Percentiles rank a stretch among this genome's conserved stretches.
These are phyloP conservation scores for Theonella swinhoei DNA, from an alignment of 37 sponge, comb jelly and placozoan genomes.

Conservation along the genomic window DNA sequence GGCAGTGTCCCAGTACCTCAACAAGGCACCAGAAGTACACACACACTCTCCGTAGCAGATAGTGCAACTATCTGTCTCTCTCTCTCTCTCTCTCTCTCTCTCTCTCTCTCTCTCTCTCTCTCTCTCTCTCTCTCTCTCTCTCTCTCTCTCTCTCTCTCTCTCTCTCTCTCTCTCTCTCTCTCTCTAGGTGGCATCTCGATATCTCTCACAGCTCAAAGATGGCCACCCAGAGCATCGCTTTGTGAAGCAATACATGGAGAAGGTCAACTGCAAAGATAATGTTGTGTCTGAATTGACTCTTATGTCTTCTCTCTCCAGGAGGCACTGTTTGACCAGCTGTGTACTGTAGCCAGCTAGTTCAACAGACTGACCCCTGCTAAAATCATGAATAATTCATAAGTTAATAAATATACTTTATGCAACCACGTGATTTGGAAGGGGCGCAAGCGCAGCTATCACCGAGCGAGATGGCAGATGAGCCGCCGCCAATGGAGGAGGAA, in stretches of 20 bases:
- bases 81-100: too few relatives aligned
- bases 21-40: slow-evolving; percentile 84
- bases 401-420: too few relatives aligned
- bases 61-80: too few relatives aligned
- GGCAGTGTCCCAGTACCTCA: slow-evolving; percentile 90
- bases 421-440: too few relatives aligned
- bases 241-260: slow-evolving; percentile 71
- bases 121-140: too few relatives aligned
- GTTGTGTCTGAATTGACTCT: not conserved
- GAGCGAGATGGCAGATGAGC: slow-evolving; percentile 33
- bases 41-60: not conserved
- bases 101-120: too few relatives aligned
- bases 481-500: slow-evolving; percentile 55
- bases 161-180: too few relatives aligned
- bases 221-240: slow-evolving; percentile 79
- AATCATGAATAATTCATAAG: not conserved
- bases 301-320: not conserved
- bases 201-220: slow-evolving; percentile 92
- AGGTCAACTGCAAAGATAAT: slow-evolving; percentile 50
- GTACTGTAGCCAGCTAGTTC: not conserved
- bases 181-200: slow-evolving; percentile 75
- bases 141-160: too few relatives aligned
- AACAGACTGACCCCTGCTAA: too few relatives aligned
- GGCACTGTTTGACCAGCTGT: slow-evolving; percentile 10
- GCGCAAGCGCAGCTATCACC: too few relatives aligned